Evolutionary conservation across 1,140 invertebrate genomes (phyloP), one percentile per base, ranked within the genome.

Genomic region (Euura lappo): DNA sequence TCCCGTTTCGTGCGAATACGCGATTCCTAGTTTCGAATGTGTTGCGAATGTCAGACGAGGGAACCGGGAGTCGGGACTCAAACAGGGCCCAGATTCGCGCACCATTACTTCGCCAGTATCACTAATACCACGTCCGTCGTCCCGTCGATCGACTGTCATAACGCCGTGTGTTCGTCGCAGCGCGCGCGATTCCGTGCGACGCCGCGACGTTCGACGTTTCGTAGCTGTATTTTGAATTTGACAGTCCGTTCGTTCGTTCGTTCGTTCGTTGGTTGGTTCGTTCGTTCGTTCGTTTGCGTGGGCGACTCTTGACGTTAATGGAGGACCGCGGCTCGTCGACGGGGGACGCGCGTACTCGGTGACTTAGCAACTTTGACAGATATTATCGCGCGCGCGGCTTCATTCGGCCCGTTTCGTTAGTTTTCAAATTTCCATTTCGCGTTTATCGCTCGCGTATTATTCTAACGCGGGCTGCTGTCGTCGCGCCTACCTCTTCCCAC

Each of bases 271-370:
- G 13, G 45, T 45, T 46, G 60, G 51, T 42, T 2, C 44, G 28
- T 28, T 28, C 28, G 44, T 65, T 73, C 46, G 65, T 28, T 65
- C 10, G 60, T 60, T 69, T 74, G 77, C 78, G 79, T 83, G 77
- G 83, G 82, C 82, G 78, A 71, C 44, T 71, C 74, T 75, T 78
- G 70, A 77, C 74, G 78, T 80, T 79, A 82, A 82, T 84, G 79
- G 76, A 83, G 77, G 75, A 77, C 73, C 76, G 78, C 74, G 72
- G 77, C 76, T 46, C 74, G 77, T 71, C 74, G 76, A 75, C 74
- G 76, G 69, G 44, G 66, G 45, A 76, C 76, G 75, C 75, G 71
- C 75, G 72, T 64, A 72, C 68, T 80, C 77, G 73, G 81, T 83
- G 83, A 82, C 81, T 82, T 70, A 76, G 79, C 83, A 84, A 80